phyloP scores from a whole-genome alignment of 1,140 invertebrate species.

The Drosophila melanica region DNA sequence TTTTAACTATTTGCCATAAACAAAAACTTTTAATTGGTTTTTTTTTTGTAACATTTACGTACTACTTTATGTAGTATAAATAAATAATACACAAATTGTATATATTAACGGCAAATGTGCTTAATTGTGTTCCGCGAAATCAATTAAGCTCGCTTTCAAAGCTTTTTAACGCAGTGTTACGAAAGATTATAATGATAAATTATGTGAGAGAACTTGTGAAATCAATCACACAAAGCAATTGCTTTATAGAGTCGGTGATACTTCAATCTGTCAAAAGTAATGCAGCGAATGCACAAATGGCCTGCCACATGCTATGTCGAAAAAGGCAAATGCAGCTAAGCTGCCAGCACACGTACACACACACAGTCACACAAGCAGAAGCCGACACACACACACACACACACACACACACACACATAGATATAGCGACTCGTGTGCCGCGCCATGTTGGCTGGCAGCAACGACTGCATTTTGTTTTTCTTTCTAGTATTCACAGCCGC shows the following conservation, averaged over 20 bases:
- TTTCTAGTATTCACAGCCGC: slow-evolving; percentile 2
- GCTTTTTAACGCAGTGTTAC: neutral
- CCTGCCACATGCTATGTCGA: slow-evolving; percentile 30
- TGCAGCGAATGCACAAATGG: slow-evolving; percentile 6
- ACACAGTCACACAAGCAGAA: too few relatives aligned
- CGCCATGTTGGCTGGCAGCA: slow-evolving; percentile 75
- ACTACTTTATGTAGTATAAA: too few relatives aligned
- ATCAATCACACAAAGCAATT: slow-evolving; percentile 24
- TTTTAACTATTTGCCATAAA: too few relatives aligned
- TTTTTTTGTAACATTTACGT: too few relatives aligned
- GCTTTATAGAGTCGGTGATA: slow-evolving; percentile 2
- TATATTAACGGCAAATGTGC: too few relatives aligned
- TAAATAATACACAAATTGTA: too few relatives aligned
- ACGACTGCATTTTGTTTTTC: slow-evolving; percentile 51
- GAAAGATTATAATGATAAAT: neutral
- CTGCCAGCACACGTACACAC: slow-evolving; percentile 19
- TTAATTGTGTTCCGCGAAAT: neutral
- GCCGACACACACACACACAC: slow-evolving; percentile 30
- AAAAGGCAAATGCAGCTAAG: slow-evolving; percentile 57
- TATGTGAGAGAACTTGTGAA: neutral
- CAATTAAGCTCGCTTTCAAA: neutral
- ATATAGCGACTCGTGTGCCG: slow-evolving; percentile 62
- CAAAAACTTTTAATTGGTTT: too few relatives aligned
- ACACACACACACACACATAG: slow-evolving; percentile 14
- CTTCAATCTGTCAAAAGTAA: slow-evolving; percentile 15